Evolutionary conservation across 2,888 invertebrate species (phyloP), one percentile per base, ranked within the genome.

Genomic region (Sinhomidia bicolor): DNA sequence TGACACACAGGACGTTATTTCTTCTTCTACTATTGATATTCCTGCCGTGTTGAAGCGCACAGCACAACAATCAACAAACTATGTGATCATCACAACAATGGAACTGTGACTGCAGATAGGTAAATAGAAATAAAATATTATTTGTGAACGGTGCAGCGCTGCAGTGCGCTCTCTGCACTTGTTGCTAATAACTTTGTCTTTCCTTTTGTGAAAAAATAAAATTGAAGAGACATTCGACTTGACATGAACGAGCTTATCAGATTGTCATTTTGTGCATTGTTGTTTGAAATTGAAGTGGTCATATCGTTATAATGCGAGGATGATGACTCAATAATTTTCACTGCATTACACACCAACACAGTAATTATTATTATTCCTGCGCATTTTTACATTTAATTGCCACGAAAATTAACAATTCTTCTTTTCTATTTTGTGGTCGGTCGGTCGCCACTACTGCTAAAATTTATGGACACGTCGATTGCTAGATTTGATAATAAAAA

Each of bases 241-340:
- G 36, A 68, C 68, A 68, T 20, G 9, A 68, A n/a, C 68, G 23
- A 12, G 71, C 44, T 71, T 71, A 71, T 71, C 71, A 44, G 41
- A 71, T 71, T 23, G 7, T 23, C 23, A 44, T 44, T 10, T 9
- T 71, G 44, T 71, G 44, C 44, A 71, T 71, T 71, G 71, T 71
- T 44, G n/a, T 57, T 71, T 44, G 20, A 41, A 23, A 68, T 41
- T 17, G 20, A 41, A 41, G 41, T 32, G 68, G 10, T 1, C 17
- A 68, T 20, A 68, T 41, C 10, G 23, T 71, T 1, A 71, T 14
- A 23, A n/a, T 20, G 20, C 20, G 71, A 44, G 44, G 36, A 44
- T 44, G 23, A 71, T 44, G 44, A 44, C 44, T 71, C 20, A 44
- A 71, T 44, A 71, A 71, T 71, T 71, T 71, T 71, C 71, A 44